A percentile compares a stretch with the other conserved stretches of the same genome.
phyloP scores from a whole-genome alignment of 2,797 vertebrate species.

The Threskiornis aethiopicus region DNA sequence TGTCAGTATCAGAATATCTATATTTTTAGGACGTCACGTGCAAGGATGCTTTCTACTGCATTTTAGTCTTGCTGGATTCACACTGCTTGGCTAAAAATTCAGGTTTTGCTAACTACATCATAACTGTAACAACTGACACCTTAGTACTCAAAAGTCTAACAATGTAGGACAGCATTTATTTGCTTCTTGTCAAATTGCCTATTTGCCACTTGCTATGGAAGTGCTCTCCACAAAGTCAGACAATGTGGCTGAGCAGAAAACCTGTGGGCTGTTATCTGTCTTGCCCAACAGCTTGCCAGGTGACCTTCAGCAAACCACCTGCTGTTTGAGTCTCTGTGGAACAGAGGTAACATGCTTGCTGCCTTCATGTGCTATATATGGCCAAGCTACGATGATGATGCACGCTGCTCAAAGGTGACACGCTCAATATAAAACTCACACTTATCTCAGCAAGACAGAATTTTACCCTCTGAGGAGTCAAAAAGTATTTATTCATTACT shows the following conservation, averaged over 20 bases:
- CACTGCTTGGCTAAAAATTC: background rate
- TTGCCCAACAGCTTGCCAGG: background rate
- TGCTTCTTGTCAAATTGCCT: background rate
- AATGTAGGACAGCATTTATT: background rate
- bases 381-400: background rate
- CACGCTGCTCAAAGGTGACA: background rate
- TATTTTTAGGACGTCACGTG: background rate
- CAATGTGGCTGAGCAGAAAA: background rate
- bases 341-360: background rate
- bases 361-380: background rate
- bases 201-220: background rate
- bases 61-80: background rate
- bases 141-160: background rate
- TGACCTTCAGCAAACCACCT: background rate
- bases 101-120: background rate
- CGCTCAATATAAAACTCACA: background rate
- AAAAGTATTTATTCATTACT: background rate
- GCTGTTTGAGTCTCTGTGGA: background rate
- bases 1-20: background rate
- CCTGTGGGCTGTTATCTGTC: background rate
- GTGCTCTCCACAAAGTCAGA: background rate
- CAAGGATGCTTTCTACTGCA: background rate
- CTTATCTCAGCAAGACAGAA: background rate
- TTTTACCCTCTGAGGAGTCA: background rate
- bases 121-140: background rate